Percentiles rank a stretch among this genome's conserved stretches.
Evolutionary conservation across 1,140 invertebrate species (phyloP).

Genomic region (Coptotermes formosanus): DNA sequence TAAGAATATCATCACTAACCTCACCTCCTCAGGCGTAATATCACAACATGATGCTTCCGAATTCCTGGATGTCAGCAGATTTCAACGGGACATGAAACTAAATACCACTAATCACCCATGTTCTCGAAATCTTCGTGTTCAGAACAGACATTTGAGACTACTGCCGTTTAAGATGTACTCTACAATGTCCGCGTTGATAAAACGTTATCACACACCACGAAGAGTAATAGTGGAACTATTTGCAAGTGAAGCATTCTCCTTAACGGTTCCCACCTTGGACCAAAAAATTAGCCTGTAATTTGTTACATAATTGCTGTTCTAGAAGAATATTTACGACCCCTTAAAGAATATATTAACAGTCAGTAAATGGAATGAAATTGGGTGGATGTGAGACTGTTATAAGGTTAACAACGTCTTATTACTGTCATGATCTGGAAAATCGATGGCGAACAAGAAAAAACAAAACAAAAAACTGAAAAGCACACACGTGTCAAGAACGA

Average conservation of each 20-base stretch:
- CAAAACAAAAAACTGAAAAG: background rate
- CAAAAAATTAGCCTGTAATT: background rate
- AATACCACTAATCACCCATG: background rate
- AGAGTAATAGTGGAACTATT: background rate
- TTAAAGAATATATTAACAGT: background rate
- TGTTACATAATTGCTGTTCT: background rate
- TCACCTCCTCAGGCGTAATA: background rate
- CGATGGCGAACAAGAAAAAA: background rate
- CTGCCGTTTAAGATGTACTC: too few relatives aligned
- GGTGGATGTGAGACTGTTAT: background rate
- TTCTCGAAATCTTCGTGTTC: background rate
- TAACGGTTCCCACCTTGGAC: background rate
- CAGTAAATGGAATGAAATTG: constrained; percentile 6
- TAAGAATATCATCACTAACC: constrained; percentile 1
- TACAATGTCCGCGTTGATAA: background rate
- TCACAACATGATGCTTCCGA: background rate
- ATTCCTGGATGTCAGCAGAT: background rate
- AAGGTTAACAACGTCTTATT: background rate
- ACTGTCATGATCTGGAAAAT: background rate
- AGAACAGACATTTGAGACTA: background rate
- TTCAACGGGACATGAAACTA: background rate
- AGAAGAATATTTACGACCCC: background rate
- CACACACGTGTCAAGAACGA: background rate
- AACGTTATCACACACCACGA: background rate
- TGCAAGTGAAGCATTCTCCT: background rate